A percentile compares a stretch with the other conserved stretches of the same genome.
Conservation (phyloP, 2,113 vertebrate genomes). For the Alosa alosa region DNA sequence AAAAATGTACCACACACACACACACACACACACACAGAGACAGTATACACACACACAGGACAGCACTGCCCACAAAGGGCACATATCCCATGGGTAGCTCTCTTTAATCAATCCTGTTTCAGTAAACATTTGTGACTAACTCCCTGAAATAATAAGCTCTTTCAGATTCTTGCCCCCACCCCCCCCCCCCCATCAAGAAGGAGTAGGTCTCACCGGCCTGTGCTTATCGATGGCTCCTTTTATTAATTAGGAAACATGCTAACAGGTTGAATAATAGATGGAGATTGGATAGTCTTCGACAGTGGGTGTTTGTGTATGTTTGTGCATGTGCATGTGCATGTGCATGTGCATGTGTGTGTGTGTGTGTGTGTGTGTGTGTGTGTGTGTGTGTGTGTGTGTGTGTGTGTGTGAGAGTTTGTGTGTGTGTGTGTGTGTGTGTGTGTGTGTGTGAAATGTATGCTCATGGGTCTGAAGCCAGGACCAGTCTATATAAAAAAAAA, state of each 20-base stretch:
- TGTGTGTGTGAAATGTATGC: not conserved
- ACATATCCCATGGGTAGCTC: not conserved
- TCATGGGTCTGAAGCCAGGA: not conserved
- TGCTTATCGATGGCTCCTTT: not conserved
- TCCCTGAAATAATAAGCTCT: not conserved
- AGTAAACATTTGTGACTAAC: not conserved
- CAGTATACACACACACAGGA: conserved; percentile 26
- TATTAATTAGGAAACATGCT: not conserved
- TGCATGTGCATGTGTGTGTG: not conserved
- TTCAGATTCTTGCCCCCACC: no score
- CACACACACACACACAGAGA: no score
- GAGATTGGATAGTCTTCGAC: conserved; percentile 23
- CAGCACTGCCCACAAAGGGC: not conserved
- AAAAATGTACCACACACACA: conserved; percentile 31
- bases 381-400: no score
- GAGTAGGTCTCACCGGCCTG: not conserved
- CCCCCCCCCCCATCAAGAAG: not conserved
- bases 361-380: not conserved
- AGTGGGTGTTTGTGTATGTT: conserved; percentile 30
- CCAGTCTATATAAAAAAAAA: not conserved
- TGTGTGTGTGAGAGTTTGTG: no score
- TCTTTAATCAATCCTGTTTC: not conserved
- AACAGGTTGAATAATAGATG: not conserved
- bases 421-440: not conserved
- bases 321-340: conserved; percentile 24